Evolutionary conservation across 2,797 vertebrate species (phyloP), one percentile per base, ranked within the genome.

Genomic region (Aphelocoma californica): DNA sequence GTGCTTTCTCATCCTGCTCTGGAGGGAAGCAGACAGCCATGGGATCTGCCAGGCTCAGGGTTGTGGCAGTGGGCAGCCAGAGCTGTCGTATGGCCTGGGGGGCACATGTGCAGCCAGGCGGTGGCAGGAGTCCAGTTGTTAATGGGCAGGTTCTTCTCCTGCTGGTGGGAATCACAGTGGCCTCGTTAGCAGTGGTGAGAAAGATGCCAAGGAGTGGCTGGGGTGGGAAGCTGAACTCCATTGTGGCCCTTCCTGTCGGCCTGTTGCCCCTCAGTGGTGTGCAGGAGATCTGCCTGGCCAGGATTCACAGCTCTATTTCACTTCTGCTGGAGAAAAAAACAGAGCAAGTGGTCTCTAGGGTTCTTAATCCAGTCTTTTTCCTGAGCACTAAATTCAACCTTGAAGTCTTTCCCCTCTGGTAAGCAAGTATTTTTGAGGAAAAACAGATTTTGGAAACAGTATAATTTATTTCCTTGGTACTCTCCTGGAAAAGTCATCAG

Each of bases 321-420:
- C 29, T 69, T 61, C 34, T 91, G 45, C 75, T 81, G 66, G 31
- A 65, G 57, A 24, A 83, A 61, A 61, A 78, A 72, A 17, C 44
- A 42, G 86, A 72, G 32, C 47, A 42, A 34, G 28, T 9, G 5
- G 34, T 50, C 40, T 65, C 78, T 1, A 2, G 50, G 31, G 40
- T 64, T 82, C 53, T 75, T 91, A 61, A 69, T 73, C 81, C 42
- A 31, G 16, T 64, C 60, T 72, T 87, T 71, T 65, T 85, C 58
- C 61, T 77, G 53, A 86, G 67, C 38, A 20, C 48, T 86, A 40
- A 79, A 77, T 86, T 66, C 73, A 83, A 5, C 73, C 64, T 50
- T 70, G 88, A 93, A 90, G 77, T 57, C 81, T 81, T 92, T 94
- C 85, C 25, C 77, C 56, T 81, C 70, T 42, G 82, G 62, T 56